Conservation (phyloP, 2,797 vertebrate genomes). For the Arctocebus calabarensis region DNA sequence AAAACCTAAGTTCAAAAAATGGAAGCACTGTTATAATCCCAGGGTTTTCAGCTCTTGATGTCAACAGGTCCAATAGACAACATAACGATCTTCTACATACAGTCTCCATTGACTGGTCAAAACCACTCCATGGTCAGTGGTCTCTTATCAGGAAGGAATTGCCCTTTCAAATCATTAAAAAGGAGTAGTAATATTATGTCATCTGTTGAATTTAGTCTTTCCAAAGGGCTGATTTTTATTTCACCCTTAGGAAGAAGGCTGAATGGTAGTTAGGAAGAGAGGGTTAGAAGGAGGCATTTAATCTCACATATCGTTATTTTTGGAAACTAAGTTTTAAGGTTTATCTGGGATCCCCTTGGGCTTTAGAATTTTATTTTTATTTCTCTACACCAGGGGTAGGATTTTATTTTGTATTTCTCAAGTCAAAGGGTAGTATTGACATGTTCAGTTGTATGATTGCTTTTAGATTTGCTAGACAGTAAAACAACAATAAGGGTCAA, state of each 20-base stretch:
- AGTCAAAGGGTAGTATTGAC: background rate
- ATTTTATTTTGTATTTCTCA: no score
- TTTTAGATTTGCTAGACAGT: background rate
- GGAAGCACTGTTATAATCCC: background rate
- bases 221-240: background rate
- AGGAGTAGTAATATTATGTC: background rate
- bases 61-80: background rate
- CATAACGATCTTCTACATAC: background rate
- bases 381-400: no score
- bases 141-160: background rate
- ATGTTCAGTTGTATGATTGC: background rate
- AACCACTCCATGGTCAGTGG: background rate
- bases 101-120: background rate
- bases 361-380: no score
- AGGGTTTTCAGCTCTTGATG: background rate
- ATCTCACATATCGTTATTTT: no score
- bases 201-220: background rate
- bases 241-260: background rate
- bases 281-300: no score
- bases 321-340: no score
- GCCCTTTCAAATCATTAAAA: background rate
- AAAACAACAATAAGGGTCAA: background rate
- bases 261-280: no score
- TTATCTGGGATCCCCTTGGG: no score
- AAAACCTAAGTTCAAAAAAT: background rate